Conservation (phyloP, 1,140 invertebrate genomes). For the Zaprionus ornatus region DNA sequence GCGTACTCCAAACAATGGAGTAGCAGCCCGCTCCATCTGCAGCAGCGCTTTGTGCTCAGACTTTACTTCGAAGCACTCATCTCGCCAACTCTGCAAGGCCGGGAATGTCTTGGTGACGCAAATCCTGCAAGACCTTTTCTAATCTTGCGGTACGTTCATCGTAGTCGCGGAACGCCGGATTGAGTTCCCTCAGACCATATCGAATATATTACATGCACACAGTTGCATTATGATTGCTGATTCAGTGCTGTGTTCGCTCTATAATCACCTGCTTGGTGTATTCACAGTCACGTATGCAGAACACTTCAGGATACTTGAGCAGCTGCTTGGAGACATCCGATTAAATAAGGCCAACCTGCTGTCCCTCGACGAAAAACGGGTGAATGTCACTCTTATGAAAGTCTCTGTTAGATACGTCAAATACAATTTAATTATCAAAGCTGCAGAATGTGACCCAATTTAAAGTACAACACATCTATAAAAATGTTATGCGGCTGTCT, state of each 20-base stretch:
- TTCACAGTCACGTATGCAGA: conserved; percentile 83
- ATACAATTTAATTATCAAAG: conserved; percentile 16
- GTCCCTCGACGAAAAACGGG: conserved; percentile 93
- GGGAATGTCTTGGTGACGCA: conserved; percentile 87
- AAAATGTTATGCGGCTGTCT: not conserved
- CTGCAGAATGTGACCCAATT: conserved; percentile 8
- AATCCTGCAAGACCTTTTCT: conserved; percentile 90
- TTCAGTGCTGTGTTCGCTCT: not conserved
- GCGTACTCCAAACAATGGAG: conserved; percentile 95
- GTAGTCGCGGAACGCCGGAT: conserved; percentile 93
- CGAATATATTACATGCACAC: conserved; percentile 4
- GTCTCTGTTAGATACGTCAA: conserved; percentile 84
- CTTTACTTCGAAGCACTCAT: conserved; percentile 96
- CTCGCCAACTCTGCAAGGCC: conserved; percentile 93
- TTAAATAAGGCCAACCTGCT: conserved; percentile 94
- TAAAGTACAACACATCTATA: not conserved
- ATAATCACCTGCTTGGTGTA: conserved; percentile 73
- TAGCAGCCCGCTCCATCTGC: conserved; percentile 96
- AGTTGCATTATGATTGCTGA: not conserved
- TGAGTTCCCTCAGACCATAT: conserved; percentile 88
- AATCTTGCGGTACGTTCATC: conserved; percentile 90
- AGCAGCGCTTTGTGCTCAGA: conserved; percentile 88
- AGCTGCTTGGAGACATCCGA: conserved; percentile 92
- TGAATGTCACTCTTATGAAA: conserved; percentile 90
- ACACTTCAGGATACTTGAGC: conserved; percentile 92